Percentiles rank a stretch among this genome's conserved stretches.
Evolutionary conservation across 2,113 vertebrate genomes (phyloP).

Genomic region (Gymnobelideus leadbeateri): DNA sequence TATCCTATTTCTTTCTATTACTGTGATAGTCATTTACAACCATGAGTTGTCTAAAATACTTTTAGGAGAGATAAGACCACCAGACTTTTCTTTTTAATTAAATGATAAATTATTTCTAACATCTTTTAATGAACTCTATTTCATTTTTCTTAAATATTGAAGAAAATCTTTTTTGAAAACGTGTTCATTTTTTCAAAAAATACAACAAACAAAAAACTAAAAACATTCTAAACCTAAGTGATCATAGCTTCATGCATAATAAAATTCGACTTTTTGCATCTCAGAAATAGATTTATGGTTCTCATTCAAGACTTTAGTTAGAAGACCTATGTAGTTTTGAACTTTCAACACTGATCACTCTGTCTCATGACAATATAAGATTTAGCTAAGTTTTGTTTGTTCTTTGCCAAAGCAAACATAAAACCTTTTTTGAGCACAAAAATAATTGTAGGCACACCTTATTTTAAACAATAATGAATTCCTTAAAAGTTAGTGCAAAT

Average conservation of each 20-base stretch:
- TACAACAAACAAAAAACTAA: not conserved
- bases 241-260: not conserved
- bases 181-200: constrained; percentile 3
- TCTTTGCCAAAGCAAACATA: too few species aligned
- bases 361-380: too few species aligned
- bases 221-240: not conserved
- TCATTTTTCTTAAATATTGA: not conserved
- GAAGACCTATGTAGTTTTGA: not conserved
- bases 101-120: not conserved
- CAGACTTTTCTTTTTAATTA: not conserved
- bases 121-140: not conserved
- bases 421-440: too few species aligned
- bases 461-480: too few species aligned
- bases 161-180: not conserved
- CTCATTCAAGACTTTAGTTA: not conserved
- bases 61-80: not conserved
- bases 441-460: too few species aligned
- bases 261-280: constrained; percentile 1
- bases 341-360: too few species aligned
- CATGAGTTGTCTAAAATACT: not conserved
- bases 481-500: too few species aligned
- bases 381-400: too few species aligned
- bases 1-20: not conserved
- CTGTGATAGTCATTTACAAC: not conserved
- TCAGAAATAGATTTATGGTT: not conserved